phyloP scores from a whole-genome alignment of 2,797 vertebrate species.

The Echeneis naucrates region DNA sequence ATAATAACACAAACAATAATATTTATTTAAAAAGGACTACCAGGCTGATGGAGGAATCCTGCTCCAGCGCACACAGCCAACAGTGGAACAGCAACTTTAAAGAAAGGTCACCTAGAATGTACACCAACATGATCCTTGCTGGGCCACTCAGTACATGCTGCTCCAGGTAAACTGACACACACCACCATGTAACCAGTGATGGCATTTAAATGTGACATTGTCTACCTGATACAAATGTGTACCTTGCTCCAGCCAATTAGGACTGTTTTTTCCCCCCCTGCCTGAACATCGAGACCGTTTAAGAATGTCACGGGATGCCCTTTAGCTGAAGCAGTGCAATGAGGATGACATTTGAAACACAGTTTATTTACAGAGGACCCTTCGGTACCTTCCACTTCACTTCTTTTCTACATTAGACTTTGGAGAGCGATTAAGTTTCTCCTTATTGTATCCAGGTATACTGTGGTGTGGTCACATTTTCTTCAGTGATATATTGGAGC shows the following conservation, averaged over 20 bases:
- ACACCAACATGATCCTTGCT: constrained; percentile 29
- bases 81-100: constrained; percentile 37
- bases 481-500: background rate
- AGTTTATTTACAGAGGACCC: constrained; percentile 49
- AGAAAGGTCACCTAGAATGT: constrained; percentile 66
- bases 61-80: constrained; percentile 19
- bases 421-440: background rate
- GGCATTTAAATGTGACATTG: constrained; percentile 80
- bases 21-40: background rate
- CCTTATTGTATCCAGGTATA: background rate
- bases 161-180: constrained; percentile 56
- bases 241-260: constrained; percentile 73
- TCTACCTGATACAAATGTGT: constrained; percentile 63
- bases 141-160: constrained; percentile 42
- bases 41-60: background rate
- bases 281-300: constrained; percentile 62
- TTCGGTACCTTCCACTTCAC: constrained; percentile 27
- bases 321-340: constrained; percentile 54
- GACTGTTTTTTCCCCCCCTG: constrained; percentile 35
- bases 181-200: constrained; percentile 54
- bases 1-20: background rate
- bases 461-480: background rate
- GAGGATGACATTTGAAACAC: constrained; percentile 75
- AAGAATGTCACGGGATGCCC: constrained; percentile 70
- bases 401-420: constrained; percentile 24